phyloP scores from a whole-genome alignment of 2,888 invertebrate genomes.

The Azorinus chamasolen region DNA sequence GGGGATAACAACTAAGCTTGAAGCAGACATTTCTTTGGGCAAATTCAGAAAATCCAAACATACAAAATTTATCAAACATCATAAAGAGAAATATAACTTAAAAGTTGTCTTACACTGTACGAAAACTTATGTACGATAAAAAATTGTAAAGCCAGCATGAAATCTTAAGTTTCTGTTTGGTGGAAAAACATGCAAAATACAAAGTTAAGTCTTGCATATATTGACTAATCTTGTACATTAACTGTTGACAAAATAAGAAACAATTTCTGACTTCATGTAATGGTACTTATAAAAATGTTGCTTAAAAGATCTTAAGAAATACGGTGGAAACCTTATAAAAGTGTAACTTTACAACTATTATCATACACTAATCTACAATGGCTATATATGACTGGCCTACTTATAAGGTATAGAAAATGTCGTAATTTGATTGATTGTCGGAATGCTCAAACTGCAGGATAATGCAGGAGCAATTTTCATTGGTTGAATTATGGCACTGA shows the following conservation, averaged over 20 bases:
- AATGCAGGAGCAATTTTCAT: conserved; percentile 49
- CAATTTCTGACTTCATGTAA: no score
- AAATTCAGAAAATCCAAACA: background rate
- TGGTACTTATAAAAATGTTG: no score
- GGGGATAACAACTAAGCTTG: background rate
- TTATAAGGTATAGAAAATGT: conserved; percentile 2
- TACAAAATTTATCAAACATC: conserved; percentile 39
- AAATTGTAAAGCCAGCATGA: conserved; percentile 8
- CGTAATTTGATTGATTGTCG: conserved; percentile 42
- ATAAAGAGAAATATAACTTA: conserved; percentile 52
- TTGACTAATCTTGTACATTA: no score
- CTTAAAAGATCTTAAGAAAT: no score
- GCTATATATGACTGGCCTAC: conserved; percentile 20
- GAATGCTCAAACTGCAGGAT: conserved; percentile 15
- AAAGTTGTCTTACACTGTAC: conserved; percentile 60
- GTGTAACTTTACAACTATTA: conserved; percentile 29
- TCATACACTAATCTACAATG: conserved; percentile 31
- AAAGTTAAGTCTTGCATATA: no score
- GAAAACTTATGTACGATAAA: conserved; percentile 57
- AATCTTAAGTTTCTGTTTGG: no score
- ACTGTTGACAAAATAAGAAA: no score
- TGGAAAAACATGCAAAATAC: no score
- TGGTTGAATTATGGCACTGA: conserved; percentile 18
- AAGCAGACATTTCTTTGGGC: background rate
- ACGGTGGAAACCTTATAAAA: no score